Percentiles rank a stretch among this genome's conserved stretches.
phyloP scores from a whole-genome alignment of 64 coral and sea anemone genomes.

The Stichodactyla mertensii region DNA sequence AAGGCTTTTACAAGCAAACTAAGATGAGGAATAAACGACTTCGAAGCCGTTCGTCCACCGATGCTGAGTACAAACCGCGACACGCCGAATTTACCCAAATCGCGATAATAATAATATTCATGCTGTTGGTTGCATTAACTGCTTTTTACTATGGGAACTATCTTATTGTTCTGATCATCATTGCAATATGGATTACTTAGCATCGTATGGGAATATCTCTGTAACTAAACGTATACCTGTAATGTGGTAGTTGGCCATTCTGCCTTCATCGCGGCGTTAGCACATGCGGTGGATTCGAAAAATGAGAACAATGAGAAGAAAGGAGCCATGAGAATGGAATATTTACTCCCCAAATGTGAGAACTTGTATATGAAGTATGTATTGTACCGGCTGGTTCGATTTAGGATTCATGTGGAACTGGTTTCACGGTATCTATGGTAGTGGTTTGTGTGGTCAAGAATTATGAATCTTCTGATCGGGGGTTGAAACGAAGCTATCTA shows the following conservation, averaged over 20 bases:
- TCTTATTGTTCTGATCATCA: slow-evolving; percentile 82
- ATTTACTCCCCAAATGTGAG: neutral
- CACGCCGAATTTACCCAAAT: slow-evolving; percentile 16
- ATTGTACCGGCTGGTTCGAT: neutral
- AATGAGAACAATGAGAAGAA: neutral
- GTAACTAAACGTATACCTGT: neutral
- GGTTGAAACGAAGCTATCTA: neutral
- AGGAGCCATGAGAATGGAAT: neutral
- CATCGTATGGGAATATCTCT: neutral
- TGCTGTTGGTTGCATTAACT: slow-evolving; percentile 51
- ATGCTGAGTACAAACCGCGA: neutral
- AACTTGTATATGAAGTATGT: neutral
- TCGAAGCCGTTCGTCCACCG: neutral
- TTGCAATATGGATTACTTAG: slow-evolving; percentile 80
- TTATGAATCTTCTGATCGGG: neutral
- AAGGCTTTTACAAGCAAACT: neutral
- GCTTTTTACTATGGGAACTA: slow-evolving; percentile 72
- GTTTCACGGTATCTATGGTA: neutral
- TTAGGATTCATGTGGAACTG: too few species aligned
- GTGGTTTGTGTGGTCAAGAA: neutral
- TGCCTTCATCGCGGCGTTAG: neutral
- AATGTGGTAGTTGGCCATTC: neutral
- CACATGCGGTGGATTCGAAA: neutral
- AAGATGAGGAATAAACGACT: neutral
- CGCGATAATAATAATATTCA: slow-evolving; percentile 65